A percentile compares a stretch with the other conserved stretches of the same genome.
phyloP scores from a whole-genome alignment of 1,140 invertebrate genomes.

The Zeugodacus cucurbitae region DNA sequence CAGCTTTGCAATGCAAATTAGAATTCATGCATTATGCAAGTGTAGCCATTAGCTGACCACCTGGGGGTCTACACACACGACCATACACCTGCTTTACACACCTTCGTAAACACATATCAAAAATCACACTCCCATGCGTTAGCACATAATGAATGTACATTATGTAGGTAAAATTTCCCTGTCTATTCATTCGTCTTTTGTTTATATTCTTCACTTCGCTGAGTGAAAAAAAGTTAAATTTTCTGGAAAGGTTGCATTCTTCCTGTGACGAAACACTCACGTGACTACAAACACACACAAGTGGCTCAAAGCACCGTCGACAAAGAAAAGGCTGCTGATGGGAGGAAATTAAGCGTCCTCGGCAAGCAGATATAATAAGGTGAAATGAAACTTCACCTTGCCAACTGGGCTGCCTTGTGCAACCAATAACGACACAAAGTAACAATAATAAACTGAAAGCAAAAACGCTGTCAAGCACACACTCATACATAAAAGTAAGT shows the following conservation, averaged over 20 bases:
- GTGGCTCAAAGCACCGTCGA: too few relatives aligned
- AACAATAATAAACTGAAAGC: neutral
- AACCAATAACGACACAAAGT: neutral
- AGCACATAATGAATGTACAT: too few relatives aligned
- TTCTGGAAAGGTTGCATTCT: neutral
- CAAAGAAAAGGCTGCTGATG: neutral
- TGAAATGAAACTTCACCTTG: neutral
- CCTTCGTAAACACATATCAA: neutral
- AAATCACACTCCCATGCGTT: neutral
- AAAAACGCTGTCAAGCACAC: neutral
- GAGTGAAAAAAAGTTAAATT: conserved; percentile 32
- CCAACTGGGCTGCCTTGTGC: neutral
- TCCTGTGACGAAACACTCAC: neutral
- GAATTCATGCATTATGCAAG: conserved; percentile 23
- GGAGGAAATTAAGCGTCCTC: neutral
- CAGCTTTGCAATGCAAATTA: neutral
- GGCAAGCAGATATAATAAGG: neutral
- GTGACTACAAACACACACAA: too few relatives aligned
- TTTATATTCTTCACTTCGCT: neutral
- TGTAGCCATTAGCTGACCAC: neutral
- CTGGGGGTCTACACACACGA: neutral
- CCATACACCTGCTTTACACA: neutral
- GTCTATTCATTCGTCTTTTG: neutral
- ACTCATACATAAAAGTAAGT: neutral
- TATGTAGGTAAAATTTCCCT: neutral